phyloP scores from a whole-genome alignment of 2,797 vertebrate species.

The Hoplostethus atlanticus region DNA sequence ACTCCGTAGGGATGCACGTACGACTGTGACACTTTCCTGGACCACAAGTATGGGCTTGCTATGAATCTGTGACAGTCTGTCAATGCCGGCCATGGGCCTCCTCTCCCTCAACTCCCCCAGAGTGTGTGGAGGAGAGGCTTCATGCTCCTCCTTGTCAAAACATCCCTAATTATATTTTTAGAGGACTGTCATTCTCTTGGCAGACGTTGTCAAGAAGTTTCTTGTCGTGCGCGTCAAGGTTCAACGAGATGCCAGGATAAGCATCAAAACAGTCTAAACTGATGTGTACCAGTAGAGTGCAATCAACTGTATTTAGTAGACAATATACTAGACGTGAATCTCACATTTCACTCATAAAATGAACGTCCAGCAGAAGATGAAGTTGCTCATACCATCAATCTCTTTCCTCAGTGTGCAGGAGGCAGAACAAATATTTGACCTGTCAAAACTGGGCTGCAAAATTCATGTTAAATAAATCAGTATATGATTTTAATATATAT shows the following conservation, averaged over 20 bases:
- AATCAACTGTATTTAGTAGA: too few relatives aligned
- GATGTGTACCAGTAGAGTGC: not conserved
- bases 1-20: conserved; percentile 16
- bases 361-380: too few relatives aligned
- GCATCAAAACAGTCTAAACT: not conserved
- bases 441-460: too few relatives aligned
- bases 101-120: conserved; percentile 14
- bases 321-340: too few relatives aligned
- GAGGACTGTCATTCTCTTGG: conserved; percentile 13
- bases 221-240: not conserved
- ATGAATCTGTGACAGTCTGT: conserved; percentile 31
- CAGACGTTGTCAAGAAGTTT: conserved; percentile 4
- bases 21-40: conserved; percentile 12
- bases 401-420: too few relatives aligned
- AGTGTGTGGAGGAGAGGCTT: conserved; percentile 7
- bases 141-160: conserved; percentile 23
- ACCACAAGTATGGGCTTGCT: not conserved
- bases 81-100: conserved; percentile 14
- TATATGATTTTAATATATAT: too few relatives aligned
- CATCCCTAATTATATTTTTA: conserved; percentile 23
- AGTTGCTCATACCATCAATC: too few relatives aligned
- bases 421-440: too few relatives aligned
- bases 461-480: too few relatives aligned
- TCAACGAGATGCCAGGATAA: not conserved
- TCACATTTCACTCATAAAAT: too few relatives aligned